Conservation (phyloP, 2,113 vertebrate genomes). For the Nansenia antarctica region DNA sequence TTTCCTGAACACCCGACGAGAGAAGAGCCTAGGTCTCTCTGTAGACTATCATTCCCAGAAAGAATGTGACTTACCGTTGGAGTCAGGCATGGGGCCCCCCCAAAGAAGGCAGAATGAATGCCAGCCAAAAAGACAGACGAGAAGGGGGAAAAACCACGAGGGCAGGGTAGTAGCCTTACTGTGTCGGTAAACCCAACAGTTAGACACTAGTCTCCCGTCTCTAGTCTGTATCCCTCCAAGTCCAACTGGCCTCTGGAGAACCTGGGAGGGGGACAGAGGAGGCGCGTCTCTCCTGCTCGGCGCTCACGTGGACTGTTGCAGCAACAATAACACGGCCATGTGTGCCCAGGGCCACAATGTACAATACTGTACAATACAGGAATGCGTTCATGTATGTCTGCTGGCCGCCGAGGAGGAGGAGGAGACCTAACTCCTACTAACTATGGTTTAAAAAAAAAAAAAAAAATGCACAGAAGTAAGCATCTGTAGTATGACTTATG, state of each 20-base stretch:
- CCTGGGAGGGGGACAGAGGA: slow-evolving; percentile 42
- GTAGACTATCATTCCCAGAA: background rate
- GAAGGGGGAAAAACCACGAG: background rate
- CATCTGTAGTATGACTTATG: too few species aligned
- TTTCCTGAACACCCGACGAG: too few species aligned
- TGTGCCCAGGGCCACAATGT: background rate
- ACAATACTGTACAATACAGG: background rate
- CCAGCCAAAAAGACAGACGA: background rate
- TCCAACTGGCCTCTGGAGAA: background rate
- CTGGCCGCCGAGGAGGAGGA: background rate
- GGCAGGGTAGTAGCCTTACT: background rate
- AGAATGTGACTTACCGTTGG: slow-evolving; percentile 3
- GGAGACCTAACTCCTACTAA: too few species aligned
- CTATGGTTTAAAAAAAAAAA: too few species aligned
- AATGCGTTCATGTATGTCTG: background rate
- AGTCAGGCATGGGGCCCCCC: slow-evolving; percentile 12
- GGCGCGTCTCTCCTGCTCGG: slow-evolving; percentile 12
- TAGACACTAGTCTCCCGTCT: background rate
- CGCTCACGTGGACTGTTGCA: slow-evolving; percentile 54
- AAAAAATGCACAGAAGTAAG: too few species aligned
- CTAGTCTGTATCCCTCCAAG: background rate
- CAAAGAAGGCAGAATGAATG: background rate
- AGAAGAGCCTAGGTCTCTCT: too few species aligned
- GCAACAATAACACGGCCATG: slow-evolving; percentile 61
- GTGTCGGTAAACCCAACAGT: background rate